A percentile compares a stretch with the other conserved stretches of the same genome.
phyloP scores from a whole-genome alignment of 92 coral and sea anemone species.

The Zoanthus sansibaricus region DNA sequence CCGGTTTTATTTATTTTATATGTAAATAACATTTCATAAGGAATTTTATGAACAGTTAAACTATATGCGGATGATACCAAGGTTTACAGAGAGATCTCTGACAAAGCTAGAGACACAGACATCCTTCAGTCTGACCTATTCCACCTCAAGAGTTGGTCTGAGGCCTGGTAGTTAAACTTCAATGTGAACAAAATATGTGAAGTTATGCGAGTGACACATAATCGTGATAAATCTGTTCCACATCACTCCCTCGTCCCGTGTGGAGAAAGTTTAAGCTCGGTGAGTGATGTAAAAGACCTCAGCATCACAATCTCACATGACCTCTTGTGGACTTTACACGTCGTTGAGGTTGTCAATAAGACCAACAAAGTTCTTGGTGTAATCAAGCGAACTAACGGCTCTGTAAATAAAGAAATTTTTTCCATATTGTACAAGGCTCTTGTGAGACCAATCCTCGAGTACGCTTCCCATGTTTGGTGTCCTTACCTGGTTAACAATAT shows the following conservation, averaged over 20 bases:
- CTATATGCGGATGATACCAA: constrained; percentile 48
- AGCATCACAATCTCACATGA: constrained; percentile 41
- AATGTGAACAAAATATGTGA: neutral
- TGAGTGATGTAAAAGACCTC: neutral
- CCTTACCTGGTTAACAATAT: too few relatives aligned
- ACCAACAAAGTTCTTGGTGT: constrained; percentile 53
- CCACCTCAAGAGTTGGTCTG: constrained; percentile 16
- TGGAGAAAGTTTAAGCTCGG: neutral
- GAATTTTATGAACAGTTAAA: constrained; percentile 34
- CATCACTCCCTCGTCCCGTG: neutral
- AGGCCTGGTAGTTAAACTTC: constrained; percentile 29
- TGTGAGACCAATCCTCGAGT: constrained; percentile 51
- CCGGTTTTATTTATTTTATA: constrained; percentile 29
- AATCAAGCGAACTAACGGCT: constrained; percentile 38
- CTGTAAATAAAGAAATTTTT: constrained; percentile 24
- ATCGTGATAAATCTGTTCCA: neutral
- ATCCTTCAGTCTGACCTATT: neutral
- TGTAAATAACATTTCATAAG: constrained; percentile 35
- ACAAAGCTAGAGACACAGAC: neutral
- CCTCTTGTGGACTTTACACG: constrained; percentile 42
- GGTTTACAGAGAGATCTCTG: neutral
- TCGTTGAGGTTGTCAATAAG: constrained; percentile 37
- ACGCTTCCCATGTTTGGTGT: constrained; percentile 49
- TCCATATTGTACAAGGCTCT: constrained; percentile 47
- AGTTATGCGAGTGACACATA: constrained; percentile 35